Base-by-base conservation (phyloP, 1,140 invertebrate genomes). In the Pygmarrhopalites habei region DNA sequence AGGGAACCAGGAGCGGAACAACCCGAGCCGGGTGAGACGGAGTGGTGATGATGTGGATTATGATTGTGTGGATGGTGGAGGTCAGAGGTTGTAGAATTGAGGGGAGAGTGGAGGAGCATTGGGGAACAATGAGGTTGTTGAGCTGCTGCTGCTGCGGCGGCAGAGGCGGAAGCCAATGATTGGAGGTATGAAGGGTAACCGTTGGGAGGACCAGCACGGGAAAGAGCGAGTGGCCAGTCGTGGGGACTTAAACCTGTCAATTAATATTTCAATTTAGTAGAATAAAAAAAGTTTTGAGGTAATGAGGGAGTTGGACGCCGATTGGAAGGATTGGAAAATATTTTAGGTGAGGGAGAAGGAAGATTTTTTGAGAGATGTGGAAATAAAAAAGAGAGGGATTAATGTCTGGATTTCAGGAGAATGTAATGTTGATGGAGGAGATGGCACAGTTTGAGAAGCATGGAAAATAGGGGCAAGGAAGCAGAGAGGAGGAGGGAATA, bases 161-260 rank as follows among this genome's bases (percentile, higher is more conserved):
- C 53, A 3, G 60, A 66, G 0, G 68, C 55, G 1, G 61, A 46
- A 26, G 67, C 59, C 7, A 70, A 32, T 12, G 62, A 60, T 57
- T 64, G 62, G 15, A 70, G 28, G 47, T 67, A 65, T 0, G 65
- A 57, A 39, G 65, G 62, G 21, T 66, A 66, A 10, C 65, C 65
- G n/a, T 35, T 58, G 25, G 46, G 46, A 21, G 53, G 44, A 23
- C 47, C 39, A 1, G 51, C 19, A 43, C 30, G 55, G 5, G 59
- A 43, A 1, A 69, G 44, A 19, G 59, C 49, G 35, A 69, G 44
- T 1, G 67, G 64, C 67, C 67, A 69, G 25, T 69, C 67, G 29
- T 69, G 67, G 7, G 64, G 60, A 39, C 53, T 63, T 23, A 69
- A 41, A 55, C 67, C 67, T 68, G 44, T 23, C 46, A 63, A 23